Percentiles rank a stretch among this genome's conserved stretches.
phyloP scores from a whole-genome alignment of 2,888 invertebrate genomes.

The Agonopterix subpropinquella region DNA sequence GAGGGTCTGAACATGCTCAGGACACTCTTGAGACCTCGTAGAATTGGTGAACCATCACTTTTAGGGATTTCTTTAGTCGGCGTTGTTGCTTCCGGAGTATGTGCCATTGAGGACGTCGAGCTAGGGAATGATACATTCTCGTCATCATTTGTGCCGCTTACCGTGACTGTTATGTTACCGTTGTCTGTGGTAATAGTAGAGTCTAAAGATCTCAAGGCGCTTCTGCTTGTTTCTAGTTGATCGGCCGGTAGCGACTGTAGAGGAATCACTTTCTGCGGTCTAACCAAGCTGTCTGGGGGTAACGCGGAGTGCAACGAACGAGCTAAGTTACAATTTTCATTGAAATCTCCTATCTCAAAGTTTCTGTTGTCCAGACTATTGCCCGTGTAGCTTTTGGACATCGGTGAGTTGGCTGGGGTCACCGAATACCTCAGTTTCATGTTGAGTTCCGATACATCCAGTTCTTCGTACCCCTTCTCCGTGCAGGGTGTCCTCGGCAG shows the following conservation, averaged over 20 bases:
- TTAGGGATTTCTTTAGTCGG: conserved; percentile 54
- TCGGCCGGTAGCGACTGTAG: conserved; percentile 42
- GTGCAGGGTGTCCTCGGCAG: conserved; percentile 40
- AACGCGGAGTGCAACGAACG: conserved; percentile 49
- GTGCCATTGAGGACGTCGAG: conserved; percentile 44
- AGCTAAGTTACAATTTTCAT: conserved; percentile 43
- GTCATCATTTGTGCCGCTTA: conserved; percentile 37
- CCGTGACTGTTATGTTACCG: conserved; percentile 36
- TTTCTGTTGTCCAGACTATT: conserved; percentile 36
- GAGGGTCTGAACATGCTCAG: conserved; percentile 63
- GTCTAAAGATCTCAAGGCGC: conserved; percentile 33
- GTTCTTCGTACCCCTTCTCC: conserved; percentile 62
- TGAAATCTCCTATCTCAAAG: conserved; percentile 28
- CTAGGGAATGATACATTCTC: conserved; percentile 51
- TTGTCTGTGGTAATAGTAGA: conserved; percentile 23
- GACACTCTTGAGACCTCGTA: conserved; percentile 61
- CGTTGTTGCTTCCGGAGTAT: conserved; percentile 60
- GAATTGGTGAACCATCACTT: conserved; percentile 54
- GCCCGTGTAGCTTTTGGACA: conserved; percentile 58
- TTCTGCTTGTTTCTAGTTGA: conserved; percentile 33
- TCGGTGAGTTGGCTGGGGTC: conserved; percentile 58
- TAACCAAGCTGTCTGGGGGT: conserved; percentile 33
- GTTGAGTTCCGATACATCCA: conserved; percentile 62
- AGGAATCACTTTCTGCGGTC: conserved; percentile 44
- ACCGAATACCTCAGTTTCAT: conserved; percentile 64